Base-by-base conservation (phyloP, 2,888 invertebrate species). In the Acrobasis repandana region DNA sequence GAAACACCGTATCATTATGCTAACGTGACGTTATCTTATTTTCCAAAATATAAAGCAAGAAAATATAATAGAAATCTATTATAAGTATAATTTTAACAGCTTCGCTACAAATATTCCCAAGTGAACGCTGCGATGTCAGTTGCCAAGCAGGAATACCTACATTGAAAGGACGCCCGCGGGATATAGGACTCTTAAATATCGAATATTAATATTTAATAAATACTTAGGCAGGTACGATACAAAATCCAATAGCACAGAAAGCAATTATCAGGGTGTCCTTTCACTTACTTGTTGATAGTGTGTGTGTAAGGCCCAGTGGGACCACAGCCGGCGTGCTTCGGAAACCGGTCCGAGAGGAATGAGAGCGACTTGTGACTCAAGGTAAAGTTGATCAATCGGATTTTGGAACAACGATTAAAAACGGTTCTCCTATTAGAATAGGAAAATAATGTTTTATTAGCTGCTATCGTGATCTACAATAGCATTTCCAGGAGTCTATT, bases 191-290 rank as follows among this genome's bases (percentile, higher is more conserved):
- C 20, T 38, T 38, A 38, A 11, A 38, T 11, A 11, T 38, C 11
- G 9, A 69, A 68, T 72, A 76, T 72, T 70, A 73, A 75, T 78
- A 75, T 74, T 76, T 77, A 71, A 78, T 72, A 72, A 68, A 74
- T 71, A 70, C 65, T 65, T 49, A 74, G 67, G 65, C 64, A 60
- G 60, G 66, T 65, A 70, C 73, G 73, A 83, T 85, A 84, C 83
- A 83, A 89, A 86, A 87, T 82, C 70, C 74, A 81, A 84, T 79
- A 81, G 77, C 77, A 82, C 85, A 82, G 80, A 85, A 85, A 88
- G 86, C 85, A 88, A 90, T 88, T 86, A 90, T 83, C 79, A 77
- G 77, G 80, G 74, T 89, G 88, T 91, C 91, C 91, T 91, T 91
- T 91, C 91, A 91, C 91, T 91, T 86, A 77, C 70, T 77, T 75